Evolutionary conservation across 1,140 invertebrate genomes (phyloP), one percentile per base, ranked within the genome.

Genomic region (Delia radicum): DNA sequence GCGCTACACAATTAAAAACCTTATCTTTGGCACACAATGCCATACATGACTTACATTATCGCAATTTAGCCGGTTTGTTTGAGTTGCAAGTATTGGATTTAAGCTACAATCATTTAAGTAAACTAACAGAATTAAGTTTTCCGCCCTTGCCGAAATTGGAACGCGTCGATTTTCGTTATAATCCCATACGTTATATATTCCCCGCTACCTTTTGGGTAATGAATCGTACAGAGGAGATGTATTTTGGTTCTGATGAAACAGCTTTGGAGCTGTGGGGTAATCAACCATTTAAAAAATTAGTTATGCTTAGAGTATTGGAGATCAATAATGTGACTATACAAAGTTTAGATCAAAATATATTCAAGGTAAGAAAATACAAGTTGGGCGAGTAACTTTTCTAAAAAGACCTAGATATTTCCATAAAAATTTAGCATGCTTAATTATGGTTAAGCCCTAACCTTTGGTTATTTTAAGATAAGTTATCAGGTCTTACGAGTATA

Each of bases 161-260:
- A 77, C 80, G 85, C 6, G 88, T 90, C 1, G 90, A 93, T 82
- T 90, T 93, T 76, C 86, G 88, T 1, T 83, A 89, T 63, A 93
- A 93, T 85, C 92, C 92, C n/a, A 88, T 93, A 26, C 88, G 88
- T 76, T 86, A 88, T 3, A 88, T 93, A 77, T 91, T 91, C 79
- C 89, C 91, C n/a, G 91, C 91, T 46, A 91, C 91, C 12, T 93
- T 93, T 80, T 91, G 92, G 86, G 90, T 92, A 1, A 90, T 93
- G 89, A 93, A 93, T 81, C 88, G 88, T 46, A 93, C 92, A 2
- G 83, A 87, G 74, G 85, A 87, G n/a, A 81, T 93, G 21, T 88
- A 89, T 78, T 79, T 93, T 42, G 92, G 92, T 18, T 88, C 89
- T 31, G 79, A 87, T 26, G 82, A 84, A 21, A 87, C 87, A 2